phyloP scores from a whole-genome alignment of 2,797 vertebrate genomes.

The Hypotaenidia okinawae region DNA sequence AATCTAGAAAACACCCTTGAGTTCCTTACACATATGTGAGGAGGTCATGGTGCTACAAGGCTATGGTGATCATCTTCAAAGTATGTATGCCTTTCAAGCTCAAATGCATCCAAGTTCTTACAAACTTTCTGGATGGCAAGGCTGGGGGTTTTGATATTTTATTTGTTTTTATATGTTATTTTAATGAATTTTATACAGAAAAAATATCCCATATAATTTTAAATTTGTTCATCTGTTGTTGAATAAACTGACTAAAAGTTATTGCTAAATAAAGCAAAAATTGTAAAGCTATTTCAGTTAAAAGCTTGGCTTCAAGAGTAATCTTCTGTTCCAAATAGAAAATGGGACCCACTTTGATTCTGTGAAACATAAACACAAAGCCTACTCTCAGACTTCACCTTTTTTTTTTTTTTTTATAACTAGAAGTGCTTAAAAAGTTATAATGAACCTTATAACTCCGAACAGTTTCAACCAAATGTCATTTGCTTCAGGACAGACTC shows the following conservation, averaged over 20 bases:
- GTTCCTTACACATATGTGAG: neutral
- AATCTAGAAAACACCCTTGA: rapidly evolving
- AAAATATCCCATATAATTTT: neutral
- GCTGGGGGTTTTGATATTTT: rapidly evolving
- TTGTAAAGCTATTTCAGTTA: neutral
- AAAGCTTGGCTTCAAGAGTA: neutral
- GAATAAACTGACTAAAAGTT: neutral
- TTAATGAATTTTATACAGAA: neutral
- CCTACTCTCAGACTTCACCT: neutral
- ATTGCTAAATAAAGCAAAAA: neutral
- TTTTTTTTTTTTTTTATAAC: neutral
- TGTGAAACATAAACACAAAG: neutral
- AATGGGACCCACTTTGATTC: neutral
- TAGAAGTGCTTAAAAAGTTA: neutral
- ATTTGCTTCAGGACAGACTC: neutral
- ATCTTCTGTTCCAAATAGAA: neutral
- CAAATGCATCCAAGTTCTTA: neutral
- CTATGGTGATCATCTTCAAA: neutral
- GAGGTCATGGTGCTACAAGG: neutral
- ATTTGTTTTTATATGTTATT: neutral
- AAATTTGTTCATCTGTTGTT: neutral
- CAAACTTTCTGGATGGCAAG: neutral
- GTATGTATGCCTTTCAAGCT: neutral
- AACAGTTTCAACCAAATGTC: neutral
- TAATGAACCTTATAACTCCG: neutral